Base-by-base conservation (phyloP, 2,888 invertebrate genomes). In the Caenorhabditis doughertyi region DNA sequence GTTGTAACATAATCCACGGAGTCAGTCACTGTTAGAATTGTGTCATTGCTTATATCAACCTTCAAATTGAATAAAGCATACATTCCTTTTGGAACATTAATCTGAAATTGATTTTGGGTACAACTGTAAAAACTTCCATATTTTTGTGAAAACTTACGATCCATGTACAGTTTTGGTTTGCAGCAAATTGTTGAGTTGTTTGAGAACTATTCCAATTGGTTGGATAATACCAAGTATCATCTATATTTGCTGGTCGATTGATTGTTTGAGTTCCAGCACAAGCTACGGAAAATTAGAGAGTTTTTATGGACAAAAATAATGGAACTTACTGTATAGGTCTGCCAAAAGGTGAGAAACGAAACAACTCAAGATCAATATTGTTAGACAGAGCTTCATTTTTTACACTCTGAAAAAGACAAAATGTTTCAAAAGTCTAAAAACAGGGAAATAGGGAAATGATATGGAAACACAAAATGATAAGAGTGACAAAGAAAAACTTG, bases 141-240 rank as follows among this genome's bases (percentile, higher is more conserved):
- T n/a, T n/a, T n/a, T n/a, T n/a, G n/a, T 23, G 35, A 25, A 27
- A 44, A 44, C 72, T 32, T 7, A 73, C 73, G 27, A 11, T 76
- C 56, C 65, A 76, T n/a, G 74, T 32, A 67, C 74, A 76, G 21
- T 76, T 76, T 39, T 76, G 74, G 3, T 13, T 21, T 25, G 32
- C 56, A 27, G 74, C 67, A 21, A 58, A 76, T 44, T 67, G 74
- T 3, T 56, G 65, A 23, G 74, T 21, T 27, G n/a, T 5, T 18
- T 39, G 21, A 1, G 7, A 35, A 56, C 9, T n/a, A 1, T 32
- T 39, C 56, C 56, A 76, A 18, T 9, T 49, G 18, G 23, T 4
- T n/a, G 74, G 74, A 39, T 67, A 76, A 13, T 35, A 9, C 49
- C 65, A 44, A 5, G 56, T 8, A 49, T 47, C 39, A 29, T 39